Evolutionary conservation across 2,888 invertebrate genomes (phyloP), one percentile per base, ranked within the genome.

Genomic region (Eutolmus rufibarbis): DNA sequence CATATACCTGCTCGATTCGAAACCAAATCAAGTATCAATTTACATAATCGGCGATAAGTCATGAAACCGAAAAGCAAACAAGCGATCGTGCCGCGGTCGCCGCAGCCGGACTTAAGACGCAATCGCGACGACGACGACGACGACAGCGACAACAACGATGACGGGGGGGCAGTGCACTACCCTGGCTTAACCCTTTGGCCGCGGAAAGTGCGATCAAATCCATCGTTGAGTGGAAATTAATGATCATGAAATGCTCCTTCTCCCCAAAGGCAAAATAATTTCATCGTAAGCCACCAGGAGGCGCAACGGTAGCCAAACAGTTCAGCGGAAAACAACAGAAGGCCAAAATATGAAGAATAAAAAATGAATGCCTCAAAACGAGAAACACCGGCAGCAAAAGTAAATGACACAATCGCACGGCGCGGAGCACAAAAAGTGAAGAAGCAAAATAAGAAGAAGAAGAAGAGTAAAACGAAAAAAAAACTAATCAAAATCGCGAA

Each of bases 401-500:
- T 19, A 19, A 46, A 66, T 66, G 66, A 66, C 66, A 66, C 66
- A 66, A 66, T 66, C 66, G 28, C 23, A 8, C 28, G 9, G 8
- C 28, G 66, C 23, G 51, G 46, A 66, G 9, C 66, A 66, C 46
- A 74, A 31, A 28, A 74, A 79, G 28, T 43, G 51, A 19, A 51
- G 37, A 77, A 74, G 28, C 76, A 82, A 66, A 66, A 87, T 34
- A 56, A 46, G 19, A 57, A 86, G 85, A 66, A 57, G 51, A 84
- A 74, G 40, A 84, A 82, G 23, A 66, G 76, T 56, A 76, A 34
- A 8, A 56, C 78, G 85, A 16, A 12, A 77, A 51, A 51, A 78
- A 51, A 37, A 78, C 66, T 86, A 85, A 51, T 74, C 76, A 77
- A 57, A 85, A 78, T 82, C 82, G 46, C 85, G 87, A 51, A 86